Percentiles rank a stretch among this genome's conserved stretches.
Evolutionary conservation across 2,113 vertebrate species (phyloP).

Genomic region (Pluvianellus socialis): DNA sequence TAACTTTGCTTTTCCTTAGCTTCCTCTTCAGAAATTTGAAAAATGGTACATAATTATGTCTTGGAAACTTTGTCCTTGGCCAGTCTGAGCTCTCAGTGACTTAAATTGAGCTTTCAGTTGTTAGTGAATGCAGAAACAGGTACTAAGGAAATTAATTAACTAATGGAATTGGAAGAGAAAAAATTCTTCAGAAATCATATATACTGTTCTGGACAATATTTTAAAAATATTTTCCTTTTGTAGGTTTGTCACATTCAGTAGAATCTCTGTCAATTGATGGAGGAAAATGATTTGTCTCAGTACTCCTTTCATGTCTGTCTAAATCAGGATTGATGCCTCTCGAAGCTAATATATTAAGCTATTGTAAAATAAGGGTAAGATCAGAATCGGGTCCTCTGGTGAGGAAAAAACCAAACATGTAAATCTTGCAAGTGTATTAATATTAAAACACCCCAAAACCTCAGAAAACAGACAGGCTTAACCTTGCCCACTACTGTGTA

Average conservation of each 20-base stretch:
- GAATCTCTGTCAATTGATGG: not conserved
- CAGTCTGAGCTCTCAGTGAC: not conserved
- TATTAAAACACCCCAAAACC: not conserved
- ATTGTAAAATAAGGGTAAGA: not conserved
- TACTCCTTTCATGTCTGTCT: not conserved
- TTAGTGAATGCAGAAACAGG: not conserved
- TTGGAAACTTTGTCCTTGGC: not conserved
- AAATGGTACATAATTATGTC: not conserved
- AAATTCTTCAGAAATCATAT: not conserved
- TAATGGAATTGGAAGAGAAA: not conserved
- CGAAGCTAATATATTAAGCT: not conserved
- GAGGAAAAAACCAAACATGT: not conserved
- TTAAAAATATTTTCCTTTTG: not conserved
- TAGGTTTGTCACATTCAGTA: not conserved
- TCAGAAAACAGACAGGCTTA: not conserved
- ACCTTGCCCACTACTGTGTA: not conserved
- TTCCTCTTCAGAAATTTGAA: not conserved
- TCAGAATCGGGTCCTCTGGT: not conserved
- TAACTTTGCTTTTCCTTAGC: not conserved
- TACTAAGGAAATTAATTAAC: not conserved
- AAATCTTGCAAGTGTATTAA: not conserved
- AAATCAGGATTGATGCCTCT: not conserved
- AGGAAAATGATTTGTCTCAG: not conserved
- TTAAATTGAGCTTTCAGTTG: not conserved
- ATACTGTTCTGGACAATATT: not conserved